Evolutionary conservation across 2,888 invertebrate species (phyloP).

Genomic region (Tetrapedia diversipes): DNA sequence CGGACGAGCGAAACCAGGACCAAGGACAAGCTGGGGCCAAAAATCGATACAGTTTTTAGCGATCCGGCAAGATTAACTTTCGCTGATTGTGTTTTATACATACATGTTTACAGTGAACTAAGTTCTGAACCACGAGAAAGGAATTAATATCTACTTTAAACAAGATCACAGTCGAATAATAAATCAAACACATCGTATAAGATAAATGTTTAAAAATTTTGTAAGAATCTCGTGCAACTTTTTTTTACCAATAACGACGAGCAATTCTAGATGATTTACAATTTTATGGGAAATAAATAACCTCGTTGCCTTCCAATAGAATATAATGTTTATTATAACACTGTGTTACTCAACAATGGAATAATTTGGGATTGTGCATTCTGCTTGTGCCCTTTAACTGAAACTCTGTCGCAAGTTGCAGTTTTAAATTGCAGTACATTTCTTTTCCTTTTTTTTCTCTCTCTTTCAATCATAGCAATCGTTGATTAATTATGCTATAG

Average conservation of each 20-base stretch:
- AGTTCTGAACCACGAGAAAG: neutral
- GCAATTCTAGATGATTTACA: no score
- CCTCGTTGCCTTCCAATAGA: conserved; percentile 66
- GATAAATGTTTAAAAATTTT: neutral
- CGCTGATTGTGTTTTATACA: conserved; percentile 1
- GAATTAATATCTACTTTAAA: neutral
- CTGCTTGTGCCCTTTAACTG: conserved; percentile 75
- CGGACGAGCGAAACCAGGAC: conserved; percentile 85
- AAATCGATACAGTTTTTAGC: conserved; percentile 86
- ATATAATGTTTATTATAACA: conserved; percentile 78
- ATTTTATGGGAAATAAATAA: conserved; percentile 39
- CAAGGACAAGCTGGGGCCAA: conserved; percentile 85
- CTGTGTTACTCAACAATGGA: conserved; percentile 75
- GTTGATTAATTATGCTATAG: conserved; percentile 44
- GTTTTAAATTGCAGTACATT: conserved; percentile 62
- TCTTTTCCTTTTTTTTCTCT: conserved; percentile 14
- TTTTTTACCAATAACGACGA: conserved; percentile 9
- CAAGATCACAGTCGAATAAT: neutral
- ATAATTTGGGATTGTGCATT: conserved; percentile 77
- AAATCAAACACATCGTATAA: neutral
- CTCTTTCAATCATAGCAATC: conserved; percentile 41
- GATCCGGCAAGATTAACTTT: conserved; percentile 66
- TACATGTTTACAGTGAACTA: neutral
- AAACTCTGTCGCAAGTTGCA: conserved; percentile 65
- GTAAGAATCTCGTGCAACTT: neutral